Conservation (phyloP, 1,140 invertebrate genomes). For the Drosophila baimaii region DNA sequence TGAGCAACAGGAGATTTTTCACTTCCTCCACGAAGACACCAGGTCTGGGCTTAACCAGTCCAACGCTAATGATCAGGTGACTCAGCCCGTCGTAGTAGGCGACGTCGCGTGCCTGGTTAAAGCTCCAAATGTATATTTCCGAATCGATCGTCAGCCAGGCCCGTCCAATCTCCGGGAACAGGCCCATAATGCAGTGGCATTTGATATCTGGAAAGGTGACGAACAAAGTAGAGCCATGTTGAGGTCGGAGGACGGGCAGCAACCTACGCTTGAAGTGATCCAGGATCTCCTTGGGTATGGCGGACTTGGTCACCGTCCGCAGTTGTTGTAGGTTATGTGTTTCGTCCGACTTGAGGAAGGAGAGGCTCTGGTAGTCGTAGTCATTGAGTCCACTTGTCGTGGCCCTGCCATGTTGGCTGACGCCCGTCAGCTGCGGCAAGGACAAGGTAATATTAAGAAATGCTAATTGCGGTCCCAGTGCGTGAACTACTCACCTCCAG, state of each 20-base stretch:
- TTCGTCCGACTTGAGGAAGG: conserved; percentile 87
- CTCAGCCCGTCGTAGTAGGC: conserved; percentile 96
- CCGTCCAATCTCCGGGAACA: conserved; percentile 97
- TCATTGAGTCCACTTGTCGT: conserved; percentile 92
- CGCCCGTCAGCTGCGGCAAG: conserved; percentile 69
- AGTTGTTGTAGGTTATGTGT: conserved; percentile 90
- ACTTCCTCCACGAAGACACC: conserved; percentile 95
- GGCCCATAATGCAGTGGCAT: conserved; percentile 97
- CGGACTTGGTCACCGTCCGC: conserved; percentile 92
- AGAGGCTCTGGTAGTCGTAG: conserved; percentile 93
- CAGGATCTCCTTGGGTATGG: conserved; percentile 95
- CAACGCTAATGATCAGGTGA: conserved; percentile 95
- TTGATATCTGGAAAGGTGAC: conserved; percentile 89
- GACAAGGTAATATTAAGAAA: neutral
- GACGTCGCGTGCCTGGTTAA: conserved; percentile 94
- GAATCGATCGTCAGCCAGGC: conserved; percentile 99
- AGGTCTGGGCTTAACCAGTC: conserved; percentile 92
- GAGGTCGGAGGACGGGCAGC: neutral
- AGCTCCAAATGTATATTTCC: conserved; percentile 97
- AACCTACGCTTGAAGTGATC: conserved; percentile 95
- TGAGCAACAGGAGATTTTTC: conserved; percentile 95
- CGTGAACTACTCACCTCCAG: conserved; percentile 62
- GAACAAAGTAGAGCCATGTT: neutral
- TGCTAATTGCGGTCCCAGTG: neutral
- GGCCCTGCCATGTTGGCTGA: conserved; percentile 81